phyloP scores from a whole-genome alignment of 1,140 invertebrate genomes.

The Calycopis cecrops region DNA sequence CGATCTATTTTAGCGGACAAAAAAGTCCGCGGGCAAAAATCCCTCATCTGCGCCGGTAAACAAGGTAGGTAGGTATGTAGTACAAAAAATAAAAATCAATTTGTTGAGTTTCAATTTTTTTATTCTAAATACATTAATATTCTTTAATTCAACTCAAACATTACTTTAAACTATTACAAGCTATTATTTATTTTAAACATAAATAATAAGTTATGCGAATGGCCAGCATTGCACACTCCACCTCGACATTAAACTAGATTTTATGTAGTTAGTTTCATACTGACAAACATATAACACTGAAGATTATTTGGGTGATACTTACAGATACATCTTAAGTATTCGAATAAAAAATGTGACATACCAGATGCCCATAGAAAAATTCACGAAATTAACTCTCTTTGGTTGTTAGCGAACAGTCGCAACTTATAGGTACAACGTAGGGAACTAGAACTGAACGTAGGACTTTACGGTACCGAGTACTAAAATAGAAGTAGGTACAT shows the following conservation, averaged over 20 bases:
- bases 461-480: not conserved
- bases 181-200: constrained; percentile 68
- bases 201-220: constrained; percentile 72
- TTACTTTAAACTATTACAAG: constrained; percentile 74
- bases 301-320: constrained; percentile 39
- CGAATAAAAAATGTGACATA: constrained; percentile 50
- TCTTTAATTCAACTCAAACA: constrained; percentile 73
- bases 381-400: constrained; percentile 46
- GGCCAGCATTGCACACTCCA: constrained; percentile 72
- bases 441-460: not conserved
- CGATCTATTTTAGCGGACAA: no score
- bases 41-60: no score
- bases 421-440: constrained; percentile 22
- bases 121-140: constrained; percentile 76
- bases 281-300: constrained; percentile 64
- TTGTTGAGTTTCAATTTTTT: constrained; percentile 57
- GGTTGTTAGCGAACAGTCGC: constrained; percentile 39
- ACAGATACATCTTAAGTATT: constrained; percentile 44
- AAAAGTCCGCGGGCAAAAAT: no score
- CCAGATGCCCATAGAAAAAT: constrained; percentile 41
- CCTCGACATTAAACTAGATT: constrained; percentile 65
- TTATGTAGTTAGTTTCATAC: constrained; percentile 62
- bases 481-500: constrained; percentile 25
- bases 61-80: not conserved
- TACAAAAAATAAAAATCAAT: not conserved